phyloP scores from a whole-genome alignment of 2,797 vertebrate species.

The Dendrocincla tyrannina region DNA sequence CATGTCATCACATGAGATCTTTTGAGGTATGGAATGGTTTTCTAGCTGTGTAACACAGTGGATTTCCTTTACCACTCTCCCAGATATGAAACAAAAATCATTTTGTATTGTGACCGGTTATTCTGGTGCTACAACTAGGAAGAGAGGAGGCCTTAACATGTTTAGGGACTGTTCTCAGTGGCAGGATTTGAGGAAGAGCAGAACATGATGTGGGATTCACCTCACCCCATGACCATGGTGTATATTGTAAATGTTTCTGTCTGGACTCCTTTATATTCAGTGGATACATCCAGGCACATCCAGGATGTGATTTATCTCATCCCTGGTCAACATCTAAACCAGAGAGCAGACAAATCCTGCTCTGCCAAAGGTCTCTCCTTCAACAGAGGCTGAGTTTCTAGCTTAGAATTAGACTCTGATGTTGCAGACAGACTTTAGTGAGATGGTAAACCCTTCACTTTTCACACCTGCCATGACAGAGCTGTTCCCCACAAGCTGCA shows the following conservation, averaged over 20 bases:
- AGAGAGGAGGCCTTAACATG: background rate
- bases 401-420: background rate
- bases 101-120: background rate
- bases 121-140: background rate
- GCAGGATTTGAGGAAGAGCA: background rate
- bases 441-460: background rate
- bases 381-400: background rate
- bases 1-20: background rate
- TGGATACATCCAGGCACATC: background rate
- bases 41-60: background rate
- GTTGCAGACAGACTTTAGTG: background rate
- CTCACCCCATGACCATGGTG: background rate
- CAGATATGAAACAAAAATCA: background rate
- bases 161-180: background rate
- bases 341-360: background rate
- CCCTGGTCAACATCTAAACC: background rate
- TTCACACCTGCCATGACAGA: background rate
- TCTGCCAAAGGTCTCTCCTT: background rate
- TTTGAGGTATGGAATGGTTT: background rate
- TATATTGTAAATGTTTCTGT: background rate
- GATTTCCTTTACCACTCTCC: background rate
- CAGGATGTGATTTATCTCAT: background rate
- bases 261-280: background rate
- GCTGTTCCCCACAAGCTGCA: background rate
- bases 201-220: background rate